Percentiles rank a stretch among this genome's conserved stretches.
Conservation (phyloP, 1,140 invertebrate species). For the Dryas iulia region DNA sequence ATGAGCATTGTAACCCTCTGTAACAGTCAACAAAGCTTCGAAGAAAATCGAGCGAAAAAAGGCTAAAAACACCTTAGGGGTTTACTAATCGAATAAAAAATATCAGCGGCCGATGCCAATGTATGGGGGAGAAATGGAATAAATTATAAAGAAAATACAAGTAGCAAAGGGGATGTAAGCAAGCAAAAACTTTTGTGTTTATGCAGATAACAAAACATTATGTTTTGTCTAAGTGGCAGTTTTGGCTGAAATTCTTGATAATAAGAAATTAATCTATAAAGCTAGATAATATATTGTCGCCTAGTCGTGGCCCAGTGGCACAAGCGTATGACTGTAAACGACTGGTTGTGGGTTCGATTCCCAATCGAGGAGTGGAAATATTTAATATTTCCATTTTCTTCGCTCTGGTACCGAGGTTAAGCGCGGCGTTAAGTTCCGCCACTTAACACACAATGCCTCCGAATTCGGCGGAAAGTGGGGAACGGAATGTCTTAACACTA, state of each 20-base stretch:
- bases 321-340: too few species aligned
- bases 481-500: too few species aligned
- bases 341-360: too few species aligned
- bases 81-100: slow-evolving; percentile 82
- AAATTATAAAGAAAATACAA: slow-evolving; percentile 80
- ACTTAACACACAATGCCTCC: too few species aligned
- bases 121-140: slow-evolving; percentile 78
- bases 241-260: neutral
- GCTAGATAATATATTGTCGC: too few species aligned
- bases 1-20: slow-evolving; percentile 72
- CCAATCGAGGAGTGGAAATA: too few species aligned
- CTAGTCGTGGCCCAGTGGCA: too few species aligned
- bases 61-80: slow-evolving; percentile 82
- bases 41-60: slow-evolving; percentile 81
- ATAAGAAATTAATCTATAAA: neutral
- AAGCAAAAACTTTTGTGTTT: slow-evolving; percentile 66
- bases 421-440: too few species aligned
- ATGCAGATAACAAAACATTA: slow-evolving; percentile 32
- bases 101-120: slow-evolving; percentile 79
- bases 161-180: slow-evolving; percentile 65
- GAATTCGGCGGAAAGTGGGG: too few species aligned
- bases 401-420: too few species aligned
- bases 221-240: slow-evolving; percentile 26
- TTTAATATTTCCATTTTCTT: too few species aligned
- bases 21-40: slow-evolving; percentile 79